Evolutionary conservation across 1,140 invertebrate species (phyloP), one percentile per base, ranked within the genome.

Genomic region (Drosophila pectinifera): DNA sequence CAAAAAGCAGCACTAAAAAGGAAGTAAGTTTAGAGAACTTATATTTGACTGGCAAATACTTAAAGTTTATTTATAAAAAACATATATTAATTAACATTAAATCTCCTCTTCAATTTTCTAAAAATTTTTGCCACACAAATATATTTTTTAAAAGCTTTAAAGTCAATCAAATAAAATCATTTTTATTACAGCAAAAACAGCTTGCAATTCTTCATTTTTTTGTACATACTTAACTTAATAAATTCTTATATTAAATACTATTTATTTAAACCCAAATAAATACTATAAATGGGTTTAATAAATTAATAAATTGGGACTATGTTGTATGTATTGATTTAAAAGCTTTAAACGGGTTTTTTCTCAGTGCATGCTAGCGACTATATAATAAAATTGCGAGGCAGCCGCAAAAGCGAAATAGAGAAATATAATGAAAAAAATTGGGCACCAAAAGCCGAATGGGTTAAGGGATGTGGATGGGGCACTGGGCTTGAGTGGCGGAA

Each of bases 331-430:
- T 1, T 10, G 10, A 11, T 31, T 10, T 31, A 31, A 10, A 31
- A 8, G 8, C 8, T 31, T 10, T 31, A 10, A 31, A 3, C 2
- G 1, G 8, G 1, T 11, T 53, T 59, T 54, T 10, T 59, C 24
- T 11, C 59, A 41, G 64, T 67, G 64, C n/a, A 14, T 8, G 8
- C 49, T 45, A 56, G 70, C 54, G 80, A 59, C 70, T 75, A 63
- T 72, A 46, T 62, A 80, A 77, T 77, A 51, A 69, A 85, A 81
- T 85, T 64, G 43, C 59, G 63, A 43, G 57, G 54, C 69, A 41
- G 46, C 39, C 67, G 49, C 65, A 70, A 43, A 73, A 38, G 38
- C 49, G 41, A 75, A 75, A 51, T 51, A 65, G 45, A 53, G 53
- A 75, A 65, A 75, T 49, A 65, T 22, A 38, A 56, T 22, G 53